Base-by-base conservation (phyloP, 2,113 vertebrate genomes). In the Alosa alosa region DNA sequence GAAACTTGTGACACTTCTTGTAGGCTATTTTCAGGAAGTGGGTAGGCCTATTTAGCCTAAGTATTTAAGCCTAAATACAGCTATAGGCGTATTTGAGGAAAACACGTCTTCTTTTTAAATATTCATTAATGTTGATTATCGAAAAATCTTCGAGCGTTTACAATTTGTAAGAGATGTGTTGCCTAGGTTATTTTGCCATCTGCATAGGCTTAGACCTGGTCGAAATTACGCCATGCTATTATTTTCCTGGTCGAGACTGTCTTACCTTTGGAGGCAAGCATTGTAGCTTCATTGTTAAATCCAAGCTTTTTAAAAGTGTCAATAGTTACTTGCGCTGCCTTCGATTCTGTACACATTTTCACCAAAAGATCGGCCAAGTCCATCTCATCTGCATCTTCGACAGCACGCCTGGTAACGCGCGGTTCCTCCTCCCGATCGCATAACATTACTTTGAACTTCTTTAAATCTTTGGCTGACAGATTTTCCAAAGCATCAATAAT, bases 401-500 rank as follows among this genome's bases (percentile, higher is more conserved):
- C 82, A 0, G 0, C 6, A 18, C 4, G 45, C 1, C 78, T 0
- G 6, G 9, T 6, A 13, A 94, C 78, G 0, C 81, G 82, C 22
- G 89, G 89, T 22, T 13, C 0, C 0, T 17, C 31, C 1, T 5
- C 41, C 4, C 91, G 89, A 47, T 90, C 88, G 55, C 89, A 0
- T 0, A 94, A 81, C 0, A 9, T 0, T 20, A 0, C 0, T 68
- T 84, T 8, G 57, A 94, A 93, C 6, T 44, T 84, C 0, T 31
- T 6, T 0, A 90, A 82, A 0, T 88, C 0, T 0, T 0, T 0
- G 0, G 57, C 0, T 0, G 0, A 0, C 13, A 94, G 57, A 31
- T 91, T 0, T 0, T 86, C 57, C 82, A 94, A 81, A 0, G 0
- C 0, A 0, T 84, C 45, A 0, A 31, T 0, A 1, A 93, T 0